These are phyloP conservation scores for Plebejus anna DNA, from an alignment of 2,888 invertebrate species.

Conservation along the genomic window DNA sequence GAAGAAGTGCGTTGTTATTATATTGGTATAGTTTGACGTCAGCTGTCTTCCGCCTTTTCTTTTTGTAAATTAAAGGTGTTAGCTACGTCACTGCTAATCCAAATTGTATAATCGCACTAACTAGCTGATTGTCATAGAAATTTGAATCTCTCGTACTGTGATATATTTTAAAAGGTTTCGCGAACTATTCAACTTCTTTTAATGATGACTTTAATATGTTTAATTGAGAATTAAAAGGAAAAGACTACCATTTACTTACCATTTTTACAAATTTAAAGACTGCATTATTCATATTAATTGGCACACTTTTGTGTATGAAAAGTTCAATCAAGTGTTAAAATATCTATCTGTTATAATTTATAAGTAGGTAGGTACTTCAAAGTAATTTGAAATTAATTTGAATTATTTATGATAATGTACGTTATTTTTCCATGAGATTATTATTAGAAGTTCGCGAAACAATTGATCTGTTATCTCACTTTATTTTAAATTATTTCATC, in stretches of 20 bases:
- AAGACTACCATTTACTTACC: no score
- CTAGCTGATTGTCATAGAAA: not conserved
- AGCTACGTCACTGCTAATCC: conserved; percentile 6
- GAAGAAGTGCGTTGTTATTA: no score
- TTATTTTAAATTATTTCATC: not conserved
- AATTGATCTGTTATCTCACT: not conserved
- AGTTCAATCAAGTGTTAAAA: no score
- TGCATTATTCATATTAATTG: no score
- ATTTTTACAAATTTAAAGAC: no score
- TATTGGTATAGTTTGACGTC: not conserved
- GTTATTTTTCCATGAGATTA: not conserved
- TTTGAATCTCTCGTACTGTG: conserved; percentile 20
- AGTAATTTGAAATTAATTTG: no score
- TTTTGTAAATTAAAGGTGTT: not conserved
- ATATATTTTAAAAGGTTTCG: conserved; percentile 13
- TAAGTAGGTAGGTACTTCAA: no score
- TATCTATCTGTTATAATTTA: no score
- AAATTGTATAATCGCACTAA: not conserved
- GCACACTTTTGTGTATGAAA: no score
- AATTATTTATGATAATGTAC: not conserved
- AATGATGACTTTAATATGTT: no score
- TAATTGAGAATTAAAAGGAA: no score
- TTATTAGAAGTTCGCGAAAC: not conserved
- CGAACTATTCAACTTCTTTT: not conserved
- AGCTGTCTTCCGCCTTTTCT: not conserved